Evolutionary conservation across 2,113 vertebrate genomes (phyloP), one percentile per base, ranked within the genome.

Genomic region (Colossoma macropomum): DNA sequence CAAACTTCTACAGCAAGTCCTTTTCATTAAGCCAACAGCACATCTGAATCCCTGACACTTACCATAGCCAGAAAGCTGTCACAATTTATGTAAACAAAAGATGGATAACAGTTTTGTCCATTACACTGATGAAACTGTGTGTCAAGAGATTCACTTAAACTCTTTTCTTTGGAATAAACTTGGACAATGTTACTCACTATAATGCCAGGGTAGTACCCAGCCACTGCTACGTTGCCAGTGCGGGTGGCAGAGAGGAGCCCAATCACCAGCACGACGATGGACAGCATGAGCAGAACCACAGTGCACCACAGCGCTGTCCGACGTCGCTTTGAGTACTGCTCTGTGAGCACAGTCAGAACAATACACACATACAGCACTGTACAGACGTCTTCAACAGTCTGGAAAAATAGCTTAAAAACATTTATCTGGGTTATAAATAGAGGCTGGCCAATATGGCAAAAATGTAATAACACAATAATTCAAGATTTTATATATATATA

Each of bases 131-230:
- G 66, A 62, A 27, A 30, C 27, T 0, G 34, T 16, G 16, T 54
- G 9, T 17, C 66, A 1, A 41, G 75, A 27, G 41, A 10, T 66
- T 52, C 17, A 27, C 9, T 11, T 45, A 3, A 41, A 38, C n/a
- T 27, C 11, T 21, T 50, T 8, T 12, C 25, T 16, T 38, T 60
- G 77, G 23, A 23, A 50, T 38, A 68, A 56, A n/a, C 59, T 25
- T 56, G 15, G 15, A 56, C 9, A 27, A 27, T 16, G 28, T 52
- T 66, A 95, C 97, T 97, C 93, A 99, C 97, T 2, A 95, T 95
- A n/a, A 98, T 96, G 71, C 97, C 98, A 0, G 97, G 94, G 86
- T 98, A 98, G 91, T 97, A 98, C 81, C 98, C 97, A 54, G 97
- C 95, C 7, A 98, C 96, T 0, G 95, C 92, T 79, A 99, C 96